phyloP scores from a whole-genome alignment of 2,113 vertebrate genomes.

The Periophthalmodon schlosseri region DNA sequence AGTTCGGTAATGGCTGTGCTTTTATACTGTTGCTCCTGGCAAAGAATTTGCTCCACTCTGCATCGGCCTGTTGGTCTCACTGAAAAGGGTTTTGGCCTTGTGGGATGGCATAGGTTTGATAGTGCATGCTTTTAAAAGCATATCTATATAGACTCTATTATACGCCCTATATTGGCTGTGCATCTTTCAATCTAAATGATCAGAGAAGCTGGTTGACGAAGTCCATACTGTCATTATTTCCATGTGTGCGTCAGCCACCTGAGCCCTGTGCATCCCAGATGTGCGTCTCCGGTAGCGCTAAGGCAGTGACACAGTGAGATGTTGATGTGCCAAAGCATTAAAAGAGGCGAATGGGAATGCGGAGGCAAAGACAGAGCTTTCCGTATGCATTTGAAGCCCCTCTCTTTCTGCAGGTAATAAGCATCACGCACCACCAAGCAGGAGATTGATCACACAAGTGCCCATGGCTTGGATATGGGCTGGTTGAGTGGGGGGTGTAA shows the following conservation, averaged over 20 bases:
- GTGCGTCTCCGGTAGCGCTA: slow-evolving; percentile 24
- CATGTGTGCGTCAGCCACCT: slow-evolving; percentile 34
- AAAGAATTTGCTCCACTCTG: background rate
- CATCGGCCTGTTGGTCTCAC: background rate
- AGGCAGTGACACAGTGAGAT: slow-evolving; percentile 33
- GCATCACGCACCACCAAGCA: slow-evolving; percentile 50
- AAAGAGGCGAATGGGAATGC: slow-evolving; percentile 33
- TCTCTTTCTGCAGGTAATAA: slow-evolving; percentile 43
- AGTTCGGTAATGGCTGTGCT: background rate
- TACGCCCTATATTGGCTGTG: slow-evolving; percentile 6
- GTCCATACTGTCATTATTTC: slow-evolving; percentile 2
- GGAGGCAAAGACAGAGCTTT: slow-evolving; percentile 27
- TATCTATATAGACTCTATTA: slow-evolving; percentile 21
- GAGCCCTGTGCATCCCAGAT: slow-evolving; percentile 21
- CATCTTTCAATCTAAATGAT: slow-evolving; percentile 37
- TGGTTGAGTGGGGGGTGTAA: slow-evolving; percentile 7
- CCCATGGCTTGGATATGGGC: slow-evolving; percentile 18
- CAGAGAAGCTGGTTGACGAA: slow-evolving; percentile 20
- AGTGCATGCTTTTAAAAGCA: background rate
- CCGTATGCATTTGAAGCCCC: slow-evolving; percentile 31
- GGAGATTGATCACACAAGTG: slow-evolving; percentile 55
- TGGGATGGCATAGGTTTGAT: background rate
- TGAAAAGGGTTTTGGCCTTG: background rate
- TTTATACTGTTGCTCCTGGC: background rate
- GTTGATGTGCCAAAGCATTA: slow-evolving; percentile 40